These are phyloP conservation scores for Drosophila rufa DNA, from an alignment of 1,140 invertebrate species.

Conservation along the genomic window DNA sequence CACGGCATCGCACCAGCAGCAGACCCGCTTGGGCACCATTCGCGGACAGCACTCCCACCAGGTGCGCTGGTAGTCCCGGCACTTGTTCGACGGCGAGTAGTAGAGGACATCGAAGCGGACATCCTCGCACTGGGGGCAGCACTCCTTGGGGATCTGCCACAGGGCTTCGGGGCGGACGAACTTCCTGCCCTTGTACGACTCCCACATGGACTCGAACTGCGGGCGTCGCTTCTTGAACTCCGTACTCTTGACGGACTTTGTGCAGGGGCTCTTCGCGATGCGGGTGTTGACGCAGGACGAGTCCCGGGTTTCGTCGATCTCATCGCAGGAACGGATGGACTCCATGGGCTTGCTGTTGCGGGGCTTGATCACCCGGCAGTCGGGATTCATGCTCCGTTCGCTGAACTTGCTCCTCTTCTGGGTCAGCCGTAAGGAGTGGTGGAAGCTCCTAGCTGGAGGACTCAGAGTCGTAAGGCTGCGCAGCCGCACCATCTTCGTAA, in stretches of 20 bases:
- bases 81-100: constrained; percentile 54
- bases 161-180: neutral
- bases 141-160: constrained; percentile 44
- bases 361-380: neutral
- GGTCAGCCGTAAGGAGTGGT: neutral
- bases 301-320: neutral
- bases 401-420: neutral
- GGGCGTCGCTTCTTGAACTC: neutral
- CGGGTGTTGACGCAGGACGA: constrained; percentile 16
- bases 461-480: too few species aligned
- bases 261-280: constrained; percentile 4
- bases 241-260: neutral
- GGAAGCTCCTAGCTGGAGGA: neutral
- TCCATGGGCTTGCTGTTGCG: constrained; percentile 17
- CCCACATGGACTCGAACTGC: constrained; percentile 43
- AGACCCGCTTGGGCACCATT: constrained; percentile 53
- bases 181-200: neutral
- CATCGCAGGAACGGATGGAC: constrained; percentile 13
- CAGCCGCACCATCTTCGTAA: neutral
- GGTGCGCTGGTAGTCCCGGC: constrained; percentile 59
- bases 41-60: constrained; percentile 70
- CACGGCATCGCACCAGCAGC: constrained; percentile 50
- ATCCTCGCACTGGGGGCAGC: constrained; percentile 39
- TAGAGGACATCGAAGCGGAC: constrained; percentile 57
- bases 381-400: too few species aligned